Evolutionary conservation across 2,797 vertebrate genomes (phyloP), one percentile per base, ranked within the genome.

Genomic region (Sebastes hopkinsi): DNA sequence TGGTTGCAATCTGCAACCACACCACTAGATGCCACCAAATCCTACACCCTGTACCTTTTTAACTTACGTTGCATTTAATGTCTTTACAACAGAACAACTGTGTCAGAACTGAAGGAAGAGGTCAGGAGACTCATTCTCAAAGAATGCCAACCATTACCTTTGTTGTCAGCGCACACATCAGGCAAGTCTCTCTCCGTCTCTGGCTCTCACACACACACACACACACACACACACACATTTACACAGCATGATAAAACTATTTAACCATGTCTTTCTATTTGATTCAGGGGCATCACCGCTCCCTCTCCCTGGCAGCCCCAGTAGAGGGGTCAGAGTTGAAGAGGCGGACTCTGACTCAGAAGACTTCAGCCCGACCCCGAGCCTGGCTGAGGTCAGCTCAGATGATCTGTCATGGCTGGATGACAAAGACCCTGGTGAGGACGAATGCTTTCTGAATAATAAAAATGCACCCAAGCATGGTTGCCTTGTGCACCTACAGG

Each of bases 331-430:
- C 67, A 77, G 74, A 72, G 78, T 10, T 16, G 76, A 87, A 20
- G 78, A 79, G 32, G 55, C 83, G 25, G 92, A 90, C 68, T 94
- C 93, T 1, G 93, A 96, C 83, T 95, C 94, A 0, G 94, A 93
- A 23, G 95, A 95, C 61, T 95, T 96, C 36, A 97, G 96, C 81
- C 94, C 84, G 25, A 96, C 94, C 5, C 94, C 92, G 5, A 97
- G 95, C 74, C 94, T 97, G 69, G 94, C 90, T 16, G 95, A 95
- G 78, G 92, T 97, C 88, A 97, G 96, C 3, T 80, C 95, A 6
- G 96, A 97, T 6, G 94, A 97, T 58, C 90, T 96, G 42, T 96
- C 95, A 8, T 96, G 93, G 88, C 82, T 94, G 9, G 64, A 90
- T 3, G 90, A 94, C 71, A 83, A 81, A 82, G 92, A 95, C 29